Evolutionary conservation across 2,797 vertebrate species (phyloP).

Genomic region (Eleutherodactylus coqui): DNA sequence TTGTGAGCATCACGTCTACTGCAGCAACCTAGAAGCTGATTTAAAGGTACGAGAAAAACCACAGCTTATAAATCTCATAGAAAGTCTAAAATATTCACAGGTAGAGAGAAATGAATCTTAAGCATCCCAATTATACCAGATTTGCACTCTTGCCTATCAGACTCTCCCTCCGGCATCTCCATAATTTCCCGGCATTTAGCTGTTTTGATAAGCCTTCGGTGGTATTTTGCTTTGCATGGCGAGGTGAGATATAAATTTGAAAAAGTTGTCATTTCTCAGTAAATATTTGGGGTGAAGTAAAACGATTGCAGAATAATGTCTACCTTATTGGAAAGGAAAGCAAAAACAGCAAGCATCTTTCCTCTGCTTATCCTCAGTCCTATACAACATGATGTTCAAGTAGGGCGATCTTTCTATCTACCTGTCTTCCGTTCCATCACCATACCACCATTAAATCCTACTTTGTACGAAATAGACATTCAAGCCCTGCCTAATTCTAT

Average conservation of each 20-base stretch:
- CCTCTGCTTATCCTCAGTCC: neutral
- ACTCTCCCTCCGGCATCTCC: conserved; percentile 29
- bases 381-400: neutral
- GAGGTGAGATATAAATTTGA: neutral
- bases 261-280: conserved; percentile 7
- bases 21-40: conserved; percentile 1
- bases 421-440: neutral
- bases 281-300: neutral
- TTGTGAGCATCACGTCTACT: neutral
- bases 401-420: neutral
- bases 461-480: too few relatives aligned
- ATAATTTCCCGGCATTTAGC: conserved; percentile 43
- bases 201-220: conserved; percentile 39
- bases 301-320: neutral
- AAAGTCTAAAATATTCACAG: conserved; percentile 37
- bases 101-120: conserved; percentile 19
- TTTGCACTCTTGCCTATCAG: conserved; percentile 11
- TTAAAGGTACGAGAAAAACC: neutral
- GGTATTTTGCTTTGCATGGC: neutral
- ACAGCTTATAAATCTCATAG: neutral
- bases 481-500: too few relatives aligned
- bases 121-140: conserved; percentile 40
- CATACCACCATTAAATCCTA: too few relatives aligned
- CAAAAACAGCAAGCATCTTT: neutral
- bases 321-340: neutral